Evolutionary conservation across 1,140 invertebrate species (phyloP).

Genomic region (Drosophila nigromelanica): DNA sequence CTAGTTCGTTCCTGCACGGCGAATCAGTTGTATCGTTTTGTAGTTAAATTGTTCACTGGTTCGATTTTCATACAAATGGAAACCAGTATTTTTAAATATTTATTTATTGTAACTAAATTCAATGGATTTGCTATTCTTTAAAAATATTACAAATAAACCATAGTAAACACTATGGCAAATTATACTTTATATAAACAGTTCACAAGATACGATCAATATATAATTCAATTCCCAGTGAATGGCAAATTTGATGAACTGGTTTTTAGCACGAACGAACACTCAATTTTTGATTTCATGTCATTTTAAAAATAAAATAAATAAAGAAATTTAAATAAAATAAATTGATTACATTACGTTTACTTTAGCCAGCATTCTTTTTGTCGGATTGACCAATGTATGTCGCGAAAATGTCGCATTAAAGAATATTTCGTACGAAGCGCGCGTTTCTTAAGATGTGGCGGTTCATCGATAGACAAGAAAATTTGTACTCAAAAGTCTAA

Average conservation of each 20-base stretch:
- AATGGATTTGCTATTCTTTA: no score
- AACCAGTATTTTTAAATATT: neutral
- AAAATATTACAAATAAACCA: no score
- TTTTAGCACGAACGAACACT: no score
- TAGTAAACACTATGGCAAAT: no score
- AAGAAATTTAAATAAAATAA: neutral
- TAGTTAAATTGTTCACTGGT: neutral
- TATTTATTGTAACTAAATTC: no score
- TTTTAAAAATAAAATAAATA: neutral
- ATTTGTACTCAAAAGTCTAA: no score
- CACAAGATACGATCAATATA: no score
- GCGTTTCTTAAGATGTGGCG: neutral
- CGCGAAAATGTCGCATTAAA: neutral
- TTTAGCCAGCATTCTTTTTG: neutral
- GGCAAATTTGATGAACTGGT: neutral
- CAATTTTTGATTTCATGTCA: neutral
- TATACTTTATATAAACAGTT: no score
- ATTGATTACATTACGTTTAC: neutral
- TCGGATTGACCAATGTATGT: neutral
- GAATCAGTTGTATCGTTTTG: slow-evolving; percentile 12
- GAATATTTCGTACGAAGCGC: neutral
- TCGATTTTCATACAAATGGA: neutral
- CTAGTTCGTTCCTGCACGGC: slow-evolving; percentile 21
- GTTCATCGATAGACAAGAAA: neutral
- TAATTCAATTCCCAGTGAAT: neutral